These are phyloP conservation scores for Drosophila orena DNA, from an alignment of 1,140 invertebrate species.

Conservation along the genomic window DNA sequence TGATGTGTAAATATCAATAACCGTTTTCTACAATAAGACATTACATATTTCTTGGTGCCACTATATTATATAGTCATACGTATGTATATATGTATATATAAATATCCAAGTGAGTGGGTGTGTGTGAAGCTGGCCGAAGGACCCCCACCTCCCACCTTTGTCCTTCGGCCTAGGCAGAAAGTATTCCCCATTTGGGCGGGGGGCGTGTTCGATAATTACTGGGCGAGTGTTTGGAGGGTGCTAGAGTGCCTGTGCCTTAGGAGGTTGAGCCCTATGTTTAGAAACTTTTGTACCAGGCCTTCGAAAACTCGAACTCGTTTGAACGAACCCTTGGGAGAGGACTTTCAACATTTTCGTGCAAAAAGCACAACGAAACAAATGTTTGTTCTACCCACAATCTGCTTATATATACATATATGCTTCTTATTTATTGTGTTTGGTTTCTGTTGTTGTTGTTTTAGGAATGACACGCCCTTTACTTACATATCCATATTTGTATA, in stretches of 20 bases:
- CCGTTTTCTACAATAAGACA: slow-evolving; percentile 76
- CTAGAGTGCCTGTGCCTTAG: slow-evolving; percentile 6
- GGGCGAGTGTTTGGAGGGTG: slow-evolving; percentile 13
- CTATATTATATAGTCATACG: slow-evolving; percentile 57
- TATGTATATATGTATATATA: slow-evolving; percentile 73
- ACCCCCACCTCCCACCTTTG: neutral
- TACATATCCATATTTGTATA: slow-evolving; percentile 28
- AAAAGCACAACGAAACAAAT: slow-evolving; percentile 53
- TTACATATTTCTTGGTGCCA: slow-evolving; percentile 61
- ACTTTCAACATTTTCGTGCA: slow-evolving; percentile 40
- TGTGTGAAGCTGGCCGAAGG: slow-evolving; percentile 14
- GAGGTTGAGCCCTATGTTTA: slow-evolving; percentile 19
- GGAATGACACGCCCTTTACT: slow-evolving; percentile 38
- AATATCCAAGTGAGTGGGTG: slow-evolving; percentile 44
- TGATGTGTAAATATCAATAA: slow-evolving; percentile 79
- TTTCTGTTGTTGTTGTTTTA: slow-evolving; percentile 24
- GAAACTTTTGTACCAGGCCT: slow-evolving; percentile 31
- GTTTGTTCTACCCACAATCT: slow-evolving; percentile 13
- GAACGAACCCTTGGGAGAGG: slow-evolving; percentile 17
- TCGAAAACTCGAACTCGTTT: neutral
- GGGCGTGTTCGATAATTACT: slow-evolving; percentile 7
- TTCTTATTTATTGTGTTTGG: slow-evolving; percentile 22
- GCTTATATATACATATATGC: neutral
- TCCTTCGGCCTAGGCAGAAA: slow-evolving; percentile 23
- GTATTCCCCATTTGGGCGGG: slow-evolving; percentile 1